A percentile compares a stretch with the other conserved stretches of the same genome.
phyloP scores from a whole-genome alignment of 2,113 vertebrate genomes.

The Ceyx margarethae region DNA sequence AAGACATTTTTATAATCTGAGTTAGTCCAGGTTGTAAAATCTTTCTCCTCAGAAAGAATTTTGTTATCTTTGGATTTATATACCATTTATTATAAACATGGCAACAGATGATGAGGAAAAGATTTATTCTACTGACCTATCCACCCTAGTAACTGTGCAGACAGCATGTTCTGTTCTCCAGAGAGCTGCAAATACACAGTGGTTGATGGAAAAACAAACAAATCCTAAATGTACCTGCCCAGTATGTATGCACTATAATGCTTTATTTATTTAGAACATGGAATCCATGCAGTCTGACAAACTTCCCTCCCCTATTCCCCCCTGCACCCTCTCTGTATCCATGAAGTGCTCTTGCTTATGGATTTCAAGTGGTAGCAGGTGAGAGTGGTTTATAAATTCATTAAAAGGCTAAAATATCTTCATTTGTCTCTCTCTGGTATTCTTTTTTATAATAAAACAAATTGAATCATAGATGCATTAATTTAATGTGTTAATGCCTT shows the following conservation, averaged over 20 bases:
- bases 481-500: not conserved
- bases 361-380: constrained; percentile 42
- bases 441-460: not conserved
- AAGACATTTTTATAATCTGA: not conserved
- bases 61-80: not conserved
- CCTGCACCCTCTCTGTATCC: not conserved
- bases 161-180: not conserved
- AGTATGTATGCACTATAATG: not conserved
- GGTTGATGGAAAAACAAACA: not conserved
- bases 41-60: not conserved
- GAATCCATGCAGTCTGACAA: not conserved
- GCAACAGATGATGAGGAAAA: not conserved
- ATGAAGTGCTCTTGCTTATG: not conserved
- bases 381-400: constrained; percentile 17
- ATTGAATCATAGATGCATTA: not conserved
- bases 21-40: not conserved
- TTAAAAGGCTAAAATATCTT: constrained; percentile 19
- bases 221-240: not conserved
- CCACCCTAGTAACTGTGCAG: not conserved
- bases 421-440: not conserved
- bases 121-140: not conserved
- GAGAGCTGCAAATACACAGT: not conserved
- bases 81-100: not conserved
- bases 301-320: not conserved
- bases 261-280: not conserved